Evolutionary conservation across 2,797 vertebrate species (phyloP), one percentile per base, ranked within the genome.

Genomic region (Gorsachius magnificus): DNA sequence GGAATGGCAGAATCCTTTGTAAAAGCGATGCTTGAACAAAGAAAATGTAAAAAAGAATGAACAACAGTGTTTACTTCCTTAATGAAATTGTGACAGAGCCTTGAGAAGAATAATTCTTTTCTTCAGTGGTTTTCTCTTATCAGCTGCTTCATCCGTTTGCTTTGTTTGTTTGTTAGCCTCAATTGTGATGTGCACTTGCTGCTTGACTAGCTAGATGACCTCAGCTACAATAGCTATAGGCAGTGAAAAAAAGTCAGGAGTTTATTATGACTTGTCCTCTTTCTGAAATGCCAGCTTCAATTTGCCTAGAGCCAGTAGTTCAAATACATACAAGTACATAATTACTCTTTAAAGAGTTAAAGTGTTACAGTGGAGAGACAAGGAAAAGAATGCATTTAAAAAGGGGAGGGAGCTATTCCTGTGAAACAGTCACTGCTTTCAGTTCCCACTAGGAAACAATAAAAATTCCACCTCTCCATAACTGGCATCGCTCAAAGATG

Each of bases 51-150:
- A 91, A 66, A 56, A 50, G 17, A 80, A 90, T 33, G 19, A 74
- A 74, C 24, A 70, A 28, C 31, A 65, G 64, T 66, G 20, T 88
- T 92, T 94, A 88, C n/a, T 91, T 74, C 56, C 71, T 60, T 84
- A 95, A 93, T 69, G 76, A 96, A 96, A 94, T 63, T 63, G 76
- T 78, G 45, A 20, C 54, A 92, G 84, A 95, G 45, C 38, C 90
- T 94, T 70, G 33, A 64, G 57, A 83, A 87, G 10, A 93, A 33
- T 5, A 17, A 33, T 69, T 93, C 38, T 92, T 82, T 89, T 77
- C 76, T 85, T 89, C 46, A 43, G 70, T 60, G 50, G 65, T 61
- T 12, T 28, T 63, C 36, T 90, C 87, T 82, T 88, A 88, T 91
- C 70, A 66, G 74, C 19, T 45, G 35, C 41, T 89, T 95, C 58